Base-by-base conservation (phyloP, 2,113 vertebrate species). In the Anser cygnoides region DNA sequence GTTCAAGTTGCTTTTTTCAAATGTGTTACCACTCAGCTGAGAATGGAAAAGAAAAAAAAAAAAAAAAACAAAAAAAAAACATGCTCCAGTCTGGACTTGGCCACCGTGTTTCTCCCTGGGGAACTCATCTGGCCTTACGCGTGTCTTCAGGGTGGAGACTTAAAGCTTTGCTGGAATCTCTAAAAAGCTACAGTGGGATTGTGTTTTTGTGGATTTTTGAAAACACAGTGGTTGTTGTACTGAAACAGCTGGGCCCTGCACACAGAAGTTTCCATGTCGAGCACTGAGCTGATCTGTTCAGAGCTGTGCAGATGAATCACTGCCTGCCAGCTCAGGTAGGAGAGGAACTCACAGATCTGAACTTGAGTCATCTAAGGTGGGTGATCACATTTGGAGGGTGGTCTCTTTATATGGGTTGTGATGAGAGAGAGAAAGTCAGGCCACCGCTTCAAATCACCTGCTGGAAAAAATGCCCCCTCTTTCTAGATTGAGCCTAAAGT, bases 1-100 rank as follows among this genome's bases (percentile, higher is more conserved):
- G 23, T 78, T 90, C 11, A 26, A 87, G 83, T 62, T 87, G 66
- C 83, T 84, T 84, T 52, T 81, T 90, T 81, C 83, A 82, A 86
- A 25, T 39, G 9, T 5, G 21, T 68, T 92, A 83, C 83, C 70
- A 37, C 49, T 90, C 52, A 68, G 54, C 66, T 70, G 76, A 88
- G 72, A 82, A 61, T 92, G 90, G 83, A 91, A 93, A 86, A 75
- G 93, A 85, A 67, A 0, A 44, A 44, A 44, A 43, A 44, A 44
- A 44, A 17, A 18, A 18, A 8, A 49, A n/a, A n/a, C n/a, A 49
- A 87, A 72, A 0, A 20, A 41, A 3, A 68, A 86, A 78, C 6
- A 1, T 68, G 65, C 88, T 95, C 23, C 31, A 61, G 54, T 43
- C 70, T 87, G 49, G 76, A 78, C n/a, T 62, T 89, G 90, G 73